A percentile compares a stretch with the other conserved stretches of the same genome.
phyloP scores from a whole-genome alignment of 2,113 vertebrate genomes.

The Elgaria multicarinata region DNA sequence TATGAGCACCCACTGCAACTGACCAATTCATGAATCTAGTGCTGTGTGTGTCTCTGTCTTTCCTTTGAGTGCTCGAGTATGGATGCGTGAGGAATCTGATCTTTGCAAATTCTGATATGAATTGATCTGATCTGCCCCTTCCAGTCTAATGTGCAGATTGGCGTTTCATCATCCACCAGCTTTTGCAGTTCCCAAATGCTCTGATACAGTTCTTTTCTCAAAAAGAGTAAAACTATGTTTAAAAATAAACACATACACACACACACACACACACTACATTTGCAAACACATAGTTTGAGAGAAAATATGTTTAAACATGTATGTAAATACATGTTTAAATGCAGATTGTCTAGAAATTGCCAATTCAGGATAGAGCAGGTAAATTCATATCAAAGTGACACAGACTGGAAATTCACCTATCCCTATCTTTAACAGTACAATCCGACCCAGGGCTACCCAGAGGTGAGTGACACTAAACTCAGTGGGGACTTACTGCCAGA shows the following conservation, averaged over 20 bases:
- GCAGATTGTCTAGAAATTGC: no score
- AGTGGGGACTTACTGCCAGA: no score
- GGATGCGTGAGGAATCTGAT: not conserved
- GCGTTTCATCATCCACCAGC: not conserved
- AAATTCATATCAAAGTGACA: no score
- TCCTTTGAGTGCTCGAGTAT: not conserved
- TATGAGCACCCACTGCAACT: not conserved
- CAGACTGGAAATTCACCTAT: no score
- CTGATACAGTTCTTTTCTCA: not conserved
- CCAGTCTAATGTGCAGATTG: not conserved
- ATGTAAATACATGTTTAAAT: not conserved
- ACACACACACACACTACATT: no score
- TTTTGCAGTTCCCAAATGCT: not conserved
- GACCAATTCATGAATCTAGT: not conserved
- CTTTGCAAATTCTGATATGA: not conserved
- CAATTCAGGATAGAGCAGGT: no score
- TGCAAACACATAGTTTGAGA: no score
- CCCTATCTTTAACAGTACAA: no score
- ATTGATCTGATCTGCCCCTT: not conserved
- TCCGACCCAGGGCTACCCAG: no score
- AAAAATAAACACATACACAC: no score
- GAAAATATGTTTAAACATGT: not conserved
- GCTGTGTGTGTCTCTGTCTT: not conserved
- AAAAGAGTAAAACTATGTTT: no score
- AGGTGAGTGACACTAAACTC: no score